Evolutionary conservation across 2,888 invertebrate species (phyloP).

Genomic region (Adela reaumurella): DNA sequence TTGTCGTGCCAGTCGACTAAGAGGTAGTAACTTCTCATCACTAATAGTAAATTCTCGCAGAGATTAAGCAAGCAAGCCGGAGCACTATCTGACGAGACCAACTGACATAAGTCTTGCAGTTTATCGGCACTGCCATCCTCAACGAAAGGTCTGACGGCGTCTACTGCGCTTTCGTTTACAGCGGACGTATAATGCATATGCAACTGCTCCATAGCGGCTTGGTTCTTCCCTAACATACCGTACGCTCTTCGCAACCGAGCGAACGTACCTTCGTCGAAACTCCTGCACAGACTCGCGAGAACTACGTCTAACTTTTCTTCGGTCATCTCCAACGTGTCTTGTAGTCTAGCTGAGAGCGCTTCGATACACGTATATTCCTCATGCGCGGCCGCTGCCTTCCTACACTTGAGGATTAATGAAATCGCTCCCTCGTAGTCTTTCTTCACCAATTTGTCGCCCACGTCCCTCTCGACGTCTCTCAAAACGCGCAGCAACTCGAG

Average conservation of each 20-base stretch:
- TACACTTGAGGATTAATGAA: slow-evolving; percentile 82
- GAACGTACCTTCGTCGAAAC: slow-evolving; percentile 77
- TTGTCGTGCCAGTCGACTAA: slow-evolving; percentile 74
- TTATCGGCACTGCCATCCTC: slow-evolving; percentile 35
- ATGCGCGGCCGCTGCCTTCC: slow-evolving; percentile 78
- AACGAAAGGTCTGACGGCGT: slow-evolving; percentile 54
- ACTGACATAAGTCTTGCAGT: slow-evolving; percentile 78
- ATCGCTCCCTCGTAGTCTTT: slow-evolving; percentile 90
- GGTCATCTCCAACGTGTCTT: slow-evolving; percentile 86
- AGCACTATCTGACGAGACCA: slow-evolving; percentile 35
- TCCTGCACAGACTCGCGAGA: slow-evolving; percentile 69
- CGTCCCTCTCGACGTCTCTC: slow-evolving; percentile 80
- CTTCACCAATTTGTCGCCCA: slow-evolving; percentile 75
- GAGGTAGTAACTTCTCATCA: slow-evolving; percentile 75
- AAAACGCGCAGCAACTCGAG: slow-evolving; percentile 48
- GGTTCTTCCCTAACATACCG: slow-evolving; percentile 82
- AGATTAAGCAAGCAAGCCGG: slow-evolving; percentile 74
- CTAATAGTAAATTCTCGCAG: slow-evolving; percentile 81
- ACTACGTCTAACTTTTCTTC: slow-evolving; percentile 89
- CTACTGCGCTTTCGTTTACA: slow-evolving; percentile 75
- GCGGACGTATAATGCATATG: slow-evolving; percentile 94
- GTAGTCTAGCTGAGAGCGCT: slow-evolving; percentile 79
- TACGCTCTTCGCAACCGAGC: slow-evolving; percentile 85
- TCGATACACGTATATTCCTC: slow-evolving; percentile 90
- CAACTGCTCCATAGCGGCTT: slow-evolving; percentile 90